phyloP scores from a whole-genome alignment of 92 coral and sea anemone genomes.

The Parazoanthus darwini region DNA sequence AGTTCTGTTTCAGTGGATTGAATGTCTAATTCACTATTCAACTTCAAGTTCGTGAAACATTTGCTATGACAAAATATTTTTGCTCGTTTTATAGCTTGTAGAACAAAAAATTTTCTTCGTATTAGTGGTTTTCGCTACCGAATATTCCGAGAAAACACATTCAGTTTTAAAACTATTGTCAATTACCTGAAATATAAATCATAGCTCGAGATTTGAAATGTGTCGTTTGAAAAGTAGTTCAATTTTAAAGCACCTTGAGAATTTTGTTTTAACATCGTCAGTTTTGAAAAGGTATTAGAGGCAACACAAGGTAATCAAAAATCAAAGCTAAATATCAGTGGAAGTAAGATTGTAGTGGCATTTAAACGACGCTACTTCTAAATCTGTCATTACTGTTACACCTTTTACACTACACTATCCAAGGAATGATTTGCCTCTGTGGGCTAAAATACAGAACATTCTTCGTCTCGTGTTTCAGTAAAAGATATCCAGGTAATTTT shows the following conservation, averaged over 20 bases:
- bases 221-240: too few relatives aligned
- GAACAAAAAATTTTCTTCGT: neutral
- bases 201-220: neutral
- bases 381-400: neutral
- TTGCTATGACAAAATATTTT: neutral
- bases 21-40: neutral
- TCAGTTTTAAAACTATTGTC: too few relatives aligned
- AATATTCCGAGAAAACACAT: neutral
- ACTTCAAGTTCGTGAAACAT: neutral
- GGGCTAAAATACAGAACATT: neutral
- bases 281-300: too few relatives aligned
- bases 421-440: neutral
- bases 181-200: neutral
- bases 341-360: neutral
- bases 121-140: neutral
- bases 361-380: neutral
- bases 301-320: too few relatives aligned
- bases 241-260: neutral
- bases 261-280: neutral
- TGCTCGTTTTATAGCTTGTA: neutral
- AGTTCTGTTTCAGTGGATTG: neutral
- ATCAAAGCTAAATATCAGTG: too few relatives aligned
- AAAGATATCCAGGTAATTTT: neutral
- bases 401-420: neutral
- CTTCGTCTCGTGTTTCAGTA: constrained; percentile 12